Percentiles rank a stretch among this genome's conserved stretches.
Conservation (phyloP, 2,797 vertebrate species). For the Ciconia nigra region DNA sequence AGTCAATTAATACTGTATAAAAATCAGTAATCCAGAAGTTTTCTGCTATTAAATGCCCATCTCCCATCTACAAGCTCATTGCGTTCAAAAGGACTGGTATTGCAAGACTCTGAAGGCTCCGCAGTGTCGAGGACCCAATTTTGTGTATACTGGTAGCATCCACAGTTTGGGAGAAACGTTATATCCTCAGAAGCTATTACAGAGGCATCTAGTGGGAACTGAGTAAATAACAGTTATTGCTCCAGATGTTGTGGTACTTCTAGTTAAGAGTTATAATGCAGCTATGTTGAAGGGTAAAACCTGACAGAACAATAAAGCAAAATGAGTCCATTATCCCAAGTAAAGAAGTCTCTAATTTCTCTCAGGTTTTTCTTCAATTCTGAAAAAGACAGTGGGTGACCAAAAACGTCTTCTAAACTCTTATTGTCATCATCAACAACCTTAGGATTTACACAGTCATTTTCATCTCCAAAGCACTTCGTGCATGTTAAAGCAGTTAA, state of each 20-base stretch:
- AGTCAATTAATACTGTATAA: neutral
- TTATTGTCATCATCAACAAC: neutral
- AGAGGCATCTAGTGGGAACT: neutral
- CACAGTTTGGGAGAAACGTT: neutral
- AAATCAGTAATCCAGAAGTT: neutral
- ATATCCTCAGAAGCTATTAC: neutral
- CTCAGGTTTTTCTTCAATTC: neutral
- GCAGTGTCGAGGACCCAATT: neutral
- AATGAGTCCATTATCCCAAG: neutral
- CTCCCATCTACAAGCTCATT: neutral
- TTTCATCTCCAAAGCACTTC: neutral
- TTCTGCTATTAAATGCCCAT: neutral
- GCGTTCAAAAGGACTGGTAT: neutral
- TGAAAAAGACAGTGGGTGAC: neutral
- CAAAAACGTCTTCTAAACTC: neutral
- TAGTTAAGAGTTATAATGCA: neutral
- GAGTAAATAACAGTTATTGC: neutral
- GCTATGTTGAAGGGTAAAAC: neutral
- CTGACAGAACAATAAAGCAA: neutral
- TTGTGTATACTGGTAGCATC: neutral
- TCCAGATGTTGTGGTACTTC: neutral
- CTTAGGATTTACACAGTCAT: neutral
- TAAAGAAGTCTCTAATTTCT: neutral
- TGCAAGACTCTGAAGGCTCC: neutral
- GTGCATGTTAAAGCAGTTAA: neutral